Evolutionary conservation across 2,113 vertebrate species (phyloP).

Genomic region (Paraplagusia blochii): DNA sequence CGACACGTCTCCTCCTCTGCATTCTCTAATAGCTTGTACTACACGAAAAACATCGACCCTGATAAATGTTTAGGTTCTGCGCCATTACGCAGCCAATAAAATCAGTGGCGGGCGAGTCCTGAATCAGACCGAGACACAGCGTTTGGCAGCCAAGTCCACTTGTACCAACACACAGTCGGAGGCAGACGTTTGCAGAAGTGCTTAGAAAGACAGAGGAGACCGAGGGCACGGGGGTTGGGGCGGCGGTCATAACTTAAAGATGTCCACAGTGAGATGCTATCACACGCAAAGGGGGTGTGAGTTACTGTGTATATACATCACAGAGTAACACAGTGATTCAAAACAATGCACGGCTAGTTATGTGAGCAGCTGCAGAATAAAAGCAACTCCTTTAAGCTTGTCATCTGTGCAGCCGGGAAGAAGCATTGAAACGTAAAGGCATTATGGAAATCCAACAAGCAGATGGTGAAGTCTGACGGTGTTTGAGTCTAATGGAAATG

Average conservation of each 20-base stretch:
- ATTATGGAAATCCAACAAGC: slow-evolving; percentile 19
- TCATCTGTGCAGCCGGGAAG: slow-evolving; percentile 15
- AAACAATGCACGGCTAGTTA: slow-evolving; percentile 37
- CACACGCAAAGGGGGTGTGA: slow-evolving; percentile 35
- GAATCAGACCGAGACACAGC: slow-evolving; percentile 64
- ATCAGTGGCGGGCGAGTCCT: slow-evolving; percentile 65
- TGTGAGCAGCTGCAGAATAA: slow-evolving; percentile 38
- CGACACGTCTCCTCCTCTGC: slow-evolving; percentile 33
- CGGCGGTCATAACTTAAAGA: slow-evolving; percentile 38
- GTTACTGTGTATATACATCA: slow-evolving; percentile 19
- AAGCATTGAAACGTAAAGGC: slow-evolving; percentile 7
- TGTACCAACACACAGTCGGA: slow-evolving; percentile 24
- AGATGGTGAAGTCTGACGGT: too few species aligned
- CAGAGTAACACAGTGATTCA: slow-evolving; percentile 16
- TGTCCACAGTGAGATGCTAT: slow-evolving; percentile 33
- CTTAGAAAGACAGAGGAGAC: slow-evolving; percentile 31
- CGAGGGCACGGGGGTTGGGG: too few species aligned
- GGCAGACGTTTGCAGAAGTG: slow-evolving; percentile 21
- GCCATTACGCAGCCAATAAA: slow-evolving; percentile 78
- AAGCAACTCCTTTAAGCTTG: slow-evolving; percentile 25
- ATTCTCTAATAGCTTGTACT: slow-evolving; percentile 63
- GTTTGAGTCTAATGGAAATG: too few species aligned
- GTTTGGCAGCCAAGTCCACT: slow-evolving; percentile 52
- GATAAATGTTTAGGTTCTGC: slow-evolving; percentile 78
- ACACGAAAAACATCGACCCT: slow-evolving; percentile 67